Conservation (phyloP, 2,888 invertebrate species). For the Heterodera filipjevi region DNA sequence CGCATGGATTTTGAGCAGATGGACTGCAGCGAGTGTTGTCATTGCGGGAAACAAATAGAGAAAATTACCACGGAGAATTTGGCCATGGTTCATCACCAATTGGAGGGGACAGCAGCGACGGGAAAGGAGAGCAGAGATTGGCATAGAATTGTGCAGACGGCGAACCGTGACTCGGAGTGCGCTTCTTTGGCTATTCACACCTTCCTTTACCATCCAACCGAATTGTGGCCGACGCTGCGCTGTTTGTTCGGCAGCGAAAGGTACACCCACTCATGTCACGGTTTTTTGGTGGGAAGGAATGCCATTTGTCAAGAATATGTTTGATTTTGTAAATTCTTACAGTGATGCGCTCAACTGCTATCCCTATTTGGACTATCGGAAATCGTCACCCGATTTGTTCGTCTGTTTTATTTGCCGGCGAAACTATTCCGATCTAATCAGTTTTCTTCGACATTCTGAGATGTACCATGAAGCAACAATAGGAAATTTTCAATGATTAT, state of each 20-base stretch:
- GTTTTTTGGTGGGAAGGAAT: too few relatives aligned
- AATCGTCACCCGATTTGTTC: neutral
- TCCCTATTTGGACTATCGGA: slow-evolving; percentile 1
- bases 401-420: neutral
- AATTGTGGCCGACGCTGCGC: neutral
- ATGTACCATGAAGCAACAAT: neutral
- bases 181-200: neutral
- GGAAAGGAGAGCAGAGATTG: neutral
- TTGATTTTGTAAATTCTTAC: neutral
- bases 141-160: neutral
- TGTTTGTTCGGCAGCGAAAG: neutral
- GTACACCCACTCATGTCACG: neutral
- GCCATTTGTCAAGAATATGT: neutral
- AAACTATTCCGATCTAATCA: neutral
- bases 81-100: neutral
- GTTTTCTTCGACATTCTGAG: neutral
- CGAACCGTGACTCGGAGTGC: slow-evolving; percentile 5
- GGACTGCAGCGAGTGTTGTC: neutral
- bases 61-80: neutral
- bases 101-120: neutral
- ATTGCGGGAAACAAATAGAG: neutral
- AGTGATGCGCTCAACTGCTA: neutral
- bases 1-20: neutral
- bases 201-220: neutral
- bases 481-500: neutral